Base-by-base conservation (phyloP, 2,888 invertebrate species). In the Actias luna region DNA sequence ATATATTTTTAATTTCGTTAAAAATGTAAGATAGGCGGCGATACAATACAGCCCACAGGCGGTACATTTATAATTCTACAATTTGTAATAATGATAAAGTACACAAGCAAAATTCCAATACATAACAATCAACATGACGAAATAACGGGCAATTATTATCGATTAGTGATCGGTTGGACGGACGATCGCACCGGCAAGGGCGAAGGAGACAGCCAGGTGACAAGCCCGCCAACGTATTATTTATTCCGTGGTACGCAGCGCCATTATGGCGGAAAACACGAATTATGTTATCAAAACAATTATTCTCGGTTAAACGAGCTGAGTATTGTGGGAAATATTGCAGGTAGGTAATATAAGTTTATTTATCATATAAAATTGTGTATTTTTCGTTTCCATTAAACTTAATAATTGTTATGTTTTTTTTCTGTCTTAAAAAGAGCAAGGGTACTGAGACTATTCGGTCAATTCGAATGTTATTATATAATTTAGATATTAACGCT, bases 231-330 rank as follows among this genome's bases (percentile, higher is more conserved):
- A 52, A 33, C 50, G 52, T 50, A 36, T 63, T 59, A 59, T 63
- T 63, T 50, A 59, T 42, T 59, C 59, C 42, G 27, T 60, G 68
- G 74, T 69, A 69, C n/a, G n/a, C 70, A 66, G 69, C 67, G 64
- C 70, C 76, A 78, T 29, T 79, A 77, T 75, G 79, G 82, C 80
- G 83, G 83, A 80, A 81, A 76, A 75, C 74, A 73, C 72, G 72
- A 82, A 84, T 84, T 84, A 84, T 77, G 77, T 77, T 77, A 77
- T 84, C 83, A 77, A 73, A 79, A 83, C 73, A 72, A 78, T 82
- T 83, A 76, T 64, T 70, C 64, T 76, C 72, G 79, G 73, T 61
- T 67, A 64, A 66, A 61, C 75, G 68, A 68, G 61, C 65, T 68
- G 69, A 73, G 64, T 64, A 64, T 61, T 61, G 61, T 61, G 57